These are phyloP conservation scores for Cephus rjabovi DNA, from an alignment of 2,888 invertebrate species.

Conservation along the genomic window DNA sequence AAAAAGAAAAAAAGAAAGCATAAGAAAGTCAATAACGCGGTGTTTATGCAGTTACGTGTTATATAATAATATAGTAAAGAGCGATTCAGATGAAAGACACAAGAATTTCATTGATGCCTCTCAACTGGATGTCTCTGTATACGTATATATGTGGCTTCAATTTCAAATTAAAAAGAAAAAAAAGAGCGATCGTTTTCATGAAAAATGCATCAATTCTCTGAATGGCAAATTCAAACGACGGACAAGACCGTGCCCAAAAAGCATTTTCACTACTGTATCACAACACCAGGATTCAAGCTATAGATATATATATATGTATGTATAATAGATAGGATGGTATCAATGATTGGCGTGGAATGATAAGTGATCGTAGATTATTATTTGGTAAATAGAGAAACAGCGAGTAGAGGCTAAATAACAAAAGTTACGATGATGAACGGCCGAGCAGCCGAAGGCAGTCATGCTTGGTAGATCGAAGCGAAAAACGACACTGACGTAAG, in stretches of 20 bases:
- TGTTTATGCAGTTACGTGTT: background rate
- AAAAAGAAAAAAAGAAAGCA: too few species aligned
- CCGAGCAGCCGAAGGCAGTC: conserved; percentile 45
- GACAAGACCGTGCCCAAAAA: conserved; percentile 62
- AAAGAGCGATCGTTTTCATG: conserved; percentile 40
- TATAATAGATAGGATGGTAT: conserved; percentile 48
- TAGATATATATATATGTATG: conserved; percentile 32
- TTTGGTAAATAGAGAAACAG: conserved; percentile 41
- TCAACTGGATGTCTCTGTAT: background rate
- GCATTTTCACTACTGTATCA: conserved; percentile 59
- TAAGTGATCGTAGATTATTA: conserved; percentile 46
- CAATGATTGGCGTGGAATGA: conserved; percentile 48
- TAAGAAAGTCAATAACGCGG: background rate
- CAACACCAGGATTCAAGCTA: conserved; percentile 64
- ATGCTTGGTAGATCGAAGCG: background rate
- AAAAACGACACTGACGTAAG: background rate
- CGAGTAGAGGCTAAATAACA: conserved; percentile 38
- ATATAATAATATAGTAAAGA: background rate
- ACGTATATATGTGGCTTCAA: background rate
- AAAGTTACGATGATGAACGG: conserved; percentile 34
- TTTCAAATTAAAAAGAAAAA: background rate
- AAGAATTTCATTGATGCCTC: background rate
- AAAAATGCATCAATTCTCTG: conserved; percentile 47
- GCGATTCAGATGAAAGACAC: background rate
- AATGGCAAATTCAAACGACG: conserved; percentile 49